Evolutionary conservation across 2,797 vertebrate species (phyloP), one percentile per base, ranked within the genome.

Genomic region (Ctenopoma kingsleyae): DNA sequence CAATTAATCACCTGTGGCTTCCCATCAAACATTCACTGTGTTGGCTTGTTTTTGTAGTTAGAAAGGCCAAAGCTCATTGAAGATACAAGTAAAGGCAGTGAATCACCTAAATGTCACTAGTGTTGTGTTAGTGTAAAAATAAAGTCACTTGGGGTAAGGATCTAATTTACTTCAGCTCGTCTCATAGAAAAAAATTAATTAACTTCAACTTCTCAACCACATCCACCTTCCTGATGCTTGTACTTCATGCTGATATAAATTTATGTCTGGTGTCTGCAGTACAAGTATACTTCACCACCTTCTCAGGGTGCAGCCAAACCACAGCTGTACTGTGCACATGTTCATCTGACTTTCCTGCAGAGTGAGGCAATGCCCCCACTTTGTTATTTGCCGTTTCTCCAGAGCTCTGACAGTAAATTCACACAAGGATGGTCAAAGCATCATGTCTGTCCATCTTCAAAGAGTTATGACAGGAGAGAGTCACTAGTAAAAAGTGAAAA

Each of bases 1-100:
- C 82, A 70, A 92, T 88, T 78, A 80, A 91, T 91, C 80, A 87
- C 84, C 80, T 84, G 83, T 81, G 80, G 67, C 65, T 78, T 67
- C 78, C 75, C 57, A 55, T 7, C n/a, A 78, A 74, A 76, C 69
- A 66, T 71, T 71, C 71, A 30, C 54, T 53, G 62, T 9, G 30
- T 49, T 2, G 22, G 65, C 60, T 85, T 13, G 12, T 86, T 81
- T 48, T 66, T 51, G 63, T 22, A 62, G 35, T 67, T 44, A 36
- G 59, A 36, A 43, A 71, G 71, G 50, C 40, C 25, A 51, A 40
- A 27, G 17, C 27, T 63, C 52, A 46, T 53, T 66, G 61, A 81
- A 67, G 56, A 16, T 46, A 23, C 1, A 12, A 58, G 74, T 35
- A 36, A 58, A 74, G 47, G 41, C 4, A n/a, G 32, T 7, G 0